phyloP scores from a whole-genome alignment of 92 coral and sea anemone genomes.

The Plumapathes pennacea region DNA sequence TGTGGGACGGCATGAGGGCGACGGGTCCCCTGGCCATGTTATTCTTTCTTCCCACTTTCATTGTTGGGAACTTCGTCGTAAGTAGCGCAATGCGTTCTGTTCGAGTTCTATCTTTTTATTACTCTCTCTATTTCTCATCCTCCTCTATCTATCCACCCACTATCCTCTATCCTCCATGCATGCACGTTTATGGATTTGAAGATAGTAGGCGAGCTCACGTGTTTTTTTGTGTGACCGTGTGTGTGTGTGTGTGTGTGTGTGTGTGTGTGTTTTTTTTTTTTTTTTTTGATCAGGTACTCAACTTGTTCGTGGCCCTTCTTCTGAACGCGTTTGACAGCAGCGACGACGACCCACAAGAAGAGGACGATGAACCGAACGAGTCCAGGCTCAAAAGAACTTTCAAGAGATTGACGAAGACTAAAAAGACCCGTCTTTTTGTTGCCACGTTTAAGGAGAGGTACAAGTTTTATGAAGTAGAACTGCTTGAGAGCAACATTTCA shows the following conservation, averaged over 20 bases:
- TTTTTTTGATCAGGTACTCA: slow-evolving; percentile 44
- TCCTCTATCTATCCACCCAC: no score
- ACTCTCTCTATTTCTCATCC: no score
- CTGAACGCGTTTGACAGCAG: slow-evolving; percentile 78
- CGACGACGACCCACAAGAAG: slow-evolving; percentile 38
- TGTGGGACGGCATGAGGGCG: slow-evolving; percentile 88
- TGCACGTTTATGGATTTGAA: no score
- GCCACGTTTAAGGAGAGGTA: slow-evolving; percentile 60
- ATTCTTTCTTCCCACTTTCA: slow-evolving; percentile 66
- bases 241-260: no score
- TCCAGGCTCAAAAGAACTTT: slow-evolving; percentile 9
- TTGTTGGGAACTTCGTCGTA: slow-evolving; percentile 82
- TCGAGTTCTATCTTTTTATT: no score
- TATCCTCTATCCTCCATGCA: no score
- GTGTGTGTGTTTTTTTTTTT: background rate
- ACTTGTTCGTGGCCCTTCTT: slow-evolving; percentile 76
- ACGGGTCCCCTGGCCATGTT: slow-evolving; percentile 53
- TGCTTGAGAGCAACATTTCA: no score
- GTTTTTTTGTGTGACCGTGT: no score
- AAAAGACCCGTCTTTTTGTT: slow-evolving; percentile 63
- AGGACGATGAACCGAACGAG: slow-evolving; percentile 2
- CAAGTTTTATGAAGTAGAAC: slow-evolving; percentile 54
- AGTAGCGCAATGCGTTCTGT: no score
- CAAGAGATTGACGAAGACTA: slow-evolving; percentile 22
- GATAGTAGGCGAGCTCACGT: no score